Evolutionary conservation across 2,888 invertebrate genomes (phyloP).

Genomic region (Tachina fera): DNA sequence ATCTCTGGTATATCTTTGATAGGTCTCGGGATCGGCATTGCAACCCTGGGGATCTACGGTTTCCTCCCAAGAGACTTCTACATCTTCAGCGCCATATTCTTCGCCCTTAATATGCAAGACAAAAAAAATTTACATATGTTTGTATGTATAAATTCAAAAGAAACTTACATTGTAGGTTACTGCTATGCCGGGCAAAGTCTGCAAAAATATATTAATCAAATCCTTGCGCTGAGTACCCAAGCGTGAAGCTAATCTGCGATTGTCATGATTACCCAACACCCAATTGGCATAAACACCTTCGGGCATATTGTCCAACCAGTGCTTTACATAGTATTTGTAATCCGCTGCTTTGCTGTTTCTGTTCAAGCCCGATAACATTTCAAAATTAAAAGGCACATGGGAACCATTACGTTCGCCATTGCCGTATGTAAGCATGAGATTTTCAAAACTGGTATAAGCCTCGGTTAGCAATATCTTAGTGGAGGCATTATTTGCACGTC

Average conservation of each 20-base stretch:
- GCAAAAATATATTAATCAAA: slow-evolving; percentile 90
- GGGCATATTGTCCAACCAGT: slow-evolving; percentile 86
- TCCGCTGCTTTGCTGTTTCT: slow-evolving; percentile 73
- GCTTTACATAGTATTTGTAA: slow-evolving; percentile 79
- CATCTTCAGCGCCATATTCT: slow-evolving; percentile 81
- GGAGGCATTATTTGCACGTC: slow-evolving; percentile 79
- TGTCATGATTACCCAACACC: slow-evolving; percentile 91
- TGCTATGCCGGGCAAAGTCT: slow-evolving; percentile 92
- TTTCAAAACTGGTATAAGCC: slow-evolving; percentile 85
- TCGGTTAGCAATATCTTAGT: slow-evolving; percentile 85
- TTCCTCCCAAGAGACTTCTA: slow-evolving; percentile 85
- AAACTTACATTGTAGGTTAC: slow-evolving; percentile 90
- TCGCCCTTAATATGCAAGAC: slow-evolving; percentile 82
- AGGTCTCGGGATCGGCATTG: slow-evolving; percentile 84
- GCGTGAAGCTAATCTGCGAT: slow-evolving; percentile 87
- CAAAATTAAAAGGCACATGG: slow-evolving; percentile 88
- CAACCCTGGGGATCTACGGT: slow-evolving; percentile 84
- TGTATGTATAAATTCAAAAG: not conserved
- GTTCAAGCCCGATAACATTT: slow-evolving; percentile 80
- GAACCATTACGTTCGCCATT: slow-evolving; percentile 83
- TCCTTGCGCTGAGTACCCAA: slow-evolving; percentile 88
- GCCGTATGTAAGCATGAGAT: slow-evolving; percentile 86
- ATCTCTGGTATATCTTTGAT: slow-evolving; percentile 85
- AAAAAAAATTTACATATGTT: not conserved
- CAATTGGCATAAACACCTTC: slow-evolving; percentile 85